Base-by-base conservation (phyloP, 2,888 invertebrate species). In the Noctua pronuba region DNA sequence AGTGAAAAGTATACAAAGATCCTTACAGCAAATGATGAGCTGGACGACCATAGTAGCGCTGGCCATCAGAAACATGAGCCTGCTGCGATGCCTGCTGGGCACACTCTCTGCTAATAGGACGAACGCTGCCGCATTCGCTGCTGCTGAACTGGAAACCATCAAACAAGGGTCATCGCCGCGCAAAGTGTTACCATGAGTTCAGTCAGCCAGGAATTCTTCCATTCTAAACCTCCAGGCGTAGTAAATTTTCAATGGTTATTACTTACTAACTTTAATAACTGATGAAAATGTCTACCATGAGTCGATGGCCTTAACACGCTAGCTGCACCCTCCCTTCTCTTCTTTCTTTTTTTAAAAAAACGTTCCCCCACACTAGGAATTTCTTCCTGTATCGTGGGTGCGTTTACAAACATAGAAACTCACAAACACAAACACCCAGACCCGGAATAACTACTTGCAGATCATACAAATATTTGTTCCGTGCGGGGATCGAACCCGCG, bases 81-180 rank as follows among this genome's bases (percentile, higher is more conserved):
- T 89, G 80, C 93, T 94, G 10, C 96, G 92, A 72, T 91, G 90
- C 21, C 91, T 89, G 16, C 77, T 76, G 0, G 95, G 95, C 2
- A 93, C 92, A 65, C 93, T 94, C 84, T 96, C 96, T 0, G 95
- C 96, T 44, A 95, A 77, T 65, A 96, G 86, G 31, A 96, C 95
- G 80, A 95, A 96, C 0, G 91, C 95, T 0, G 95, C 95, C 0
- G 96, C 95, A 41, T 95, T 96, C 0, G 95, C 95, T 88, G 95
- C 92, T 79, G 95, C 93, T 68, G 94, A 93, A 79, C 96, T 96
- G 90, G 46, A 91, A 90, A 69, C 13, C 38, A 65, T 41, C 3
- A 41, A n/a, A 65, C 3, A 62, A 10, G 10, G 21, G 4, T 31
- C 21, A 21, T 31, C 28, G 28, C 11, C 16, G 28, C 58, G 28